A percentile compares a stretch with the other conserved stretches of the same genome.
phyloP scores from a whole-genome alignment of 2,888 invertebrate species.

The Eretmocerus hayati region DNA sequence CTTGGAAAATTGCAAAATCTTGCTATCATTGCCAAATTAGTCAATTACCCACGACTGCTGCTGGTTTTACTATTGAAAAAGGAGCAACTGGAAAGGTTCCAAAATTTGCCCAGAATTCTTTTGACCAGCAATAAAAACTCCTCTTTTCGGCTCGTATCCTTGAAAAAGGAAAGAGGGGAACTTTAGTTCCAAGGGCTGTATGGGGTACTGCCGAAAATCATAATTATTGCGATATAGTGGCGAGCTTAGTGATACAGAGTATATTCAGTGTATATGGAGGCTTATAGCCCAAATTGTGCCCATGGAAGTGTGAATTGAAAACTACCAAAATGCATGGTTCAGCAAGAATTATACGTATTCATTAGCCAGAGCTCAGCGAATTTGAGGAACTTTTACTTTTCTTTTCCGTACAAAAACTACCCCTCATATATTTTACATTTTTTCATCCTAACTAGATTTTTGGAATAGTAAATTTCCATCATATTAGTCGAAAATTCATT shows the following conservation, averaged over 20 bases:
- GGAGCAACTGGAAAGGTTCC: not conserved
- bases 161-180: not conserved
- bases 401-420: too few species aligned
- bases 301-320: slow-evolving; percentile 37
- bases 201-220: slow-evolving; percentile 11
- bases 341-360: slow-evolving; percentile 46
- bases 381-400: too few species aligned
- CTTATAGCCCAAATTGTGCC: slow-evolving; percentile 31
- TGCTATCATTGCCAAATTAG: slow-evolving; percentile 6
- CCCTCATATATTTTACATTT: too few species aligned
- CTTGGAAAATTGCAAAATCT: too few species aligned
- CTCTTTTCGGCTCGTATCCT: not conserved
- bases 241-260: not conserved
- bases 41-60: slow-evolving; percentile 6
- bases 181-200: slow-evolving; percentile 5
- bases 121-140: not conserved
- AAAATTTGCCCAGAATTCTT: not conserved
- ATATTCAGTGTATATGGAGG: slow-evolving; percentile 27
- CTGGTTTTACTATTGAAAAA: too few species aligned
- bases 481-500: too few species aligned
- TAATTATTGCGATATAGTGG: slow-evolving; percentile 9
- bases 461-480: too few species aligned
- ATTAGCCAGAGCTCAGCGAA: slow-evolving; percentile 37
- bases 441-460: too few species aligned
- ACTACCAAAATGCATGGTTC: slow-evolving; percentile 42